A percentile compares a stretch with the other conserved stretches of the same genome.
phyloP scores from a whole-genome alignment of 2,113 vertebrate genomes.

The Pongo abelii region DNA sequence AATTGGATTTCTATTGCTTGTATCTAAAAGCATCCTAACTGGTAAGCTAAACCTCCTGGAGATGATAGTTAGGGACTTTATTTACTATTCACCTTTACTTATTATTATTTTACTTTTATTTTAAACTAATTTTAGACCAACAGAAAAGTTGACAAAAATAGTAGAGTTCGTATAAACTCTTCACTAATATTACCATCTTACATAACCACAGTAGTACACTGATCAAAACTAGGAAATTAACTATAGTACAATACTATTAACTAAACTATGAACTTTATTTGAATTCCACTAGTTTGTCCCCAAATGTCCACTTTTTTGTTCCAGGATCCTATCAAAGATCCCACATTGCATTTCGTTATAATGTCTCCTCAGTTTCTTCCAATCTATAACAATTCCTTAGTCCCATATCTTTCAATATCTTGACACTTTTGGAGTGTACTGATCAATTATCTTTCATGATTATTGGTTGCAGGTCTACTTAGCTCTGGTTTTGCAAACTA shows the following conservation, averaged over 20 bases:
- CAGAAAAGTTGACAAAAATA: neutral
- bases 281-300: neutral
- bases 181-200: neutral
- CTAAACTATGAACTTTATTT: conserved; percentile 1
- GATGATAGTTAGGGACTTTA: neutral
- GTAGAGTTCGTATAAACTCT: neutral
- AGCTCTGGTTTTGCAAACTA: neutral
- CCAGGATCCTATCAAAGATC: neutral
- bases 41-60: neutral
- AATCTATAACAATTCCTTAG: neutral
- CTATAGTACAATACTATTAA: neutral
- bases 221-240: neutral
- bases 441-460: neutral
- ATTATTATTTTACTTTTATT: neutral
- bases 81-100: neutral
- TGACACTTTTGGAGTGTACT: neutral
- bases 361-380: neutral
- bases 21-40: neutral
- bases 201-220: neutral
- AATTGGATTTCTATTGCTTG: neutral
- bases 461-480: neutral
- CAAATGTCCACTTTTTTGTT: neutral
- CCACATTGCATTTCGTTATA: neutral
- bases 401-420: neutral
- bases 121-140: neutral